These are phyloP conservation scores for Macquaria ambigua DNA, from an alignment of 2,113 vertebrate genomes.

Conservation along the genomic window DNA sequence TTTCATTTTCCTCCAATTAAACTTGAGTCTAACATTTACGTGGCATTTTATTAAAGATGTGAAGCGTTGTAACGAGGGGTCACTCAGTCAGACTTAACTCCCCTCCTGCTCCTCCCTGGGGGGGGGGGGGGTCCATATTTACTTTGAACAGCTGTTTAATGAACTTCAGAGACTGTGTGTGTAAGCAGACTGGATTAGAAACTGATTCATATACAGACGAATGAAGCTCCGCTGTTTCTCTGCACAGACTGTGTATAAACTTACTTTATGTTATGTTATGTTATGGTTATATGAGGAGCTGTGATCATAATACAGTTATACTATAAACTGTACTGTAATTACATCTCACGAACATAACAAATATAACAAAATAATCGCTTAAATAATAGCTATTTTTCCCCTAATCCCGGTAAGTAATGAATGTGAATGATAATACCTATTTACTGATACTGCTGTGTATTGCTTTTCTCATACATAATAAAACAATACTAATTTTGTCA, in stretches of 20 bases:
- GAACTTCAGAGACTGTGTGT: not conserved
- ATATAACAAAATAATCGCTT: too few relatives aligned
- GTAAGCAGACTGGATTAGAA: conserved; percentile 20
- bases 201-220: conserved; percentile 6
- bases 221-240: too few relatives aligned
- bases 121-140: not conserved
- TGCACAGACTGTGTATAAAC: too few relatives aligned
- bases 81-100: not conserved
- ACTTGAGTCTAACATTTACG: not conserved
- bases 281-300: not conserved
- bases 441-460: too few relatives aligned
- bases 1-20: conserved; percentile 27
- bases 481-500: too few relatives aligned
- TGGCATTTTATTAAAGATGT: conserved; percentile 26
- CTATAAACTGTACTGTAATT: too few relatives aligned
- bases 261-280: too few relatives aligned
- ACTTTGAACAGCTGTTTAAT: conserved; percentile 42
- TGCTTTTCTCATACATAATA: too few relatives aligned
- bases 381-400: too few relatives aligned
- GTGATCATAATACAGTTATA: not conserved
- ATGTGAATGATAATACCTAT: too few relatives aligned
- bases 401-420: too few relatives aligned
- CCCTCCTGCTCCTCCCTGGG: not conserved
- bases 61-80: conserved; percentile 33
- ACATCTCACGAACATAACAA: too few relatives aligned